Percentiles rank a stretch among this genome's conserved stretches.
Evolutionary conservation across 2,888 invertebrate species (phyloP).

Genomic region (Oscheius sp.): DNA sequence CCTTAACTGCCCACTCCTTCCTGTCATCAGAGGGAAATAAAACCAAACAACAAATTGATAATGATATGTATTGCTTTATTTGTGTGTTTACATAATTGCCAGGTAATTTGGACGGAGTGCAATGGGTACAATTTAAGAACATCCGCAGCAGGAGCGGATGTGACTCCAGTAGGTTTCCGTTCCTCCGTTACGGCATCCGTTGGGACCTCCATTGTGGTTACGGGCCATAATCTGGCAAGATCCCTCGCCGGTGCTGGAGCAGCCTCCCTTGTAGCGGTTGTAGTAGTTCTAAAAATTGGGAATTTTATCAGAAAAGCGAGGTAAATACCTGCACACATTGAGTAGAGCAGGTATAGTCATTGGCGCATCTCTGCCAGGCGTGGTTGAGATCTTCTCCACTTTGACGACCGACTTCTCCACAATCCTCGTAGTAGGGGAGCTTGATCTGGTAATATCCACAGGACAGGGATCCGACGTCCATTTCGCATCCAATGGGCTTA

Average conservation of each 20-base stretch:
- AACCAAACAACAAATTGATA: too few species aligned
- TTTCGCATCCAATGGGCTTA: constrained; percentile 63
- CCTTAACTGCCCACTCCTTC: too few species aligned
- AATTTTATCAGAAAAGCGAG: background rate
- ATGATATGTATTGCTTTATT: too few species aligned
- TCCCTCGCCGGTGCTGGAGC: constrained; percentile 54
- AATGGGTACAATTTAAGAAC: constrained; percentile 45
- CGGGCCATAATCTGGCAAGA: constrained; percentile 57
- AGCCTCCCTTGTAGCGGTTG: constrained; percentile 58
- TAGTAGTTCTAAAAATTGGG: constrained; percentile 52
- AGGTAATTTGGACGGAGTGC: too few species aligned
- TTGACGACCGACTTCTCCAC: constrained; percentile 24
- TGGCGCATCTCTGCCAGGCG: constrained; percentile 23
- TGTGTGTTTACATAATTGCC: too few species aligned
- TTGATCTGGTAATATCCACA: constrained; percentile 66
- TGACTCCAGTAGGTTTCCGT: constrained; percentile 66
- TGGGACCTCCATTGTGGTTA: constrained; percentile 66
- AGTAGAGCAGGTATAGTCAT: constrained; percentile 38
- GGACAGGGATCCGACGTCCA: constrained; percentile 67
- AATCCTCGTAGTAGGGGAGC: constrained; percentile 48
- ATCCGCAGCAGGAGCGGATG: constrained; percentile 58
- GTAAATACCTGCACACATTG: constrained; percentile 26
- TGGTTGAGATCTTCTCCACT: constrained; percentile 28
- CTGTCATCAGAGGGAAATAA: too few species aligned
- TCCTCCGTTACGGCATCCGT: constrained; percentile 60